Base-by-base conservation (phyloP, 2,888 invertebrate species). In the Lasioglossum vierecki region DNA sequence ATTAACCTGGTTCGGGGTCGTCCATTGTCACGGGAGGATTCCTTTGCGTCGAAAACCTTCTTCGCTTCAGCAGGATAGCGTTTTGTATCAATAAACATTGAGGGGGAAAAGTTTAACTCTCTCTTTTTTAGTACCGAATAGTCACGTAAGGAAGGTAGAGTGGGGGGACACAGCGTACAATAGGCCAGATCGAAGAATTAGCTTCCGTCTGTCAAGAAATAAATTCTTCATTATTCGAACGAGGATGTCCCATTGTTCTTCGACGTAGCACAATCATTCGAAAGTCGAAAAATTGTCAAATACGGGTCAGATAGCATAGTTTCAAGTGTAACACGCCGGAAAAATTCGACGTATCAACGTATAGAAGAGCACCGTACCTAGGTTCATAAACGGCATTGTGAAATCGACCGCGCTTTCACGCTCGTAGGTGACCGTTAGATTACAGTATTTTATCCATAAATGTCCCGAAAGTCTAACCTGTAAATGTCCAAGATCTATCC, bases 351-450 rank as follows among this genome's bases (percentile, higher is more conserved):
- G 22, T 15, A 63, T 68, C 30, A 44, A 74, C 22, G 6, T 57
- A 77, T 49, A 9, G 71, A 15, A 39, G 46, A 15, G 1, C 15
- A 35, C 0, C 30, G 44, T 92, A 95, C 95, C 98, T 80, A 99
- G 96, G 95, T 99, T 99, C 98, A 99, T 99, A 95, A 99, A 99
- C 0, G 99, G 99, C 97, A 99, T 99, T 41, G 99, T 99, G 95
- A 99, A 99, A 95, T 99, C 99, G 2, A 99, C 99, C 79, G 97
- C 97, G 90, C 96, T 97, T 90, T 99, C 97, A 79, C 99, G 96
- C 80, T 98, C 97, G 94, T 98, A 98, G 15, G 98, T 99, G 85
- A 99, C 99, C 2, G 99, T 99, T 90, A 99, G 95, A 93, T 30
- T 30, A 30, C 30, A 30, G 30, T 30, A 30, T 30, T 30, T 30